Evolutionary conservation across 2,797 vertebrate species (phyloP), one percentile per base, ranked within the genome.

Genomic region (Smutsia gigantea): DNA sequence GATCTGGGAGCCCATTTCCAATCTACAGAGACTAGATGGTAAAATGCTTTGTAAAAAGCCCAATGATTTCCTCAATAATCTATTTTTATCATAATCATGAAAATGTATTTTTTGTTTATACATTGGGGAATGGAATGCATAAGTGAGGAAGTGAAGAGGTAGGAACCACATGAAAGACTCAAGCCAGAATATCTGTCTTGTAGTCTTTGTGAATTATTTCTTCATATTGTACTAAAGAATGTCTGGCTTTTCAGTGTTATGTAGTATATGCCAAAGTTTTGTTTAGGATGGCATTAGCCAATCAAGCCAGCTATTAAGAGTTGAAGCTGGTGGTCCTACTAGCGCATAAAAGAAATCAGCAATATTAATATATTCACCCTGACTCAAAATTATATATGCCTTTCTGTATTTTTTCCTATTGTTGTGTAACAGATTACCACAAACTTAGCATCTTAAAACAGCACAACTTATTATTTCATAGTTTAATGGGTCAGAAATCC

Each of bases 361-460:
- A 42, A 75, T 75, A 86, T 74, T 53, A 63, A 61, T 51, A 75
- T 68, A 34, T 81, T 85, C 39, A 46, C 17, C n/a, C 57, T 51
- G 23, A 69, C 63, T 87, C 25, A 82, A 86, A 87, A 90, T 87
- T 31, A 72, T 57, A 46, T 59, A 10, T 53, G 29, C 11, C 51
- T 75, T 75, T 95, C 61, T 37, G 19, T 25, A 63, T 86, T 90
- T 39, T 85, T 81, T 93, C 90, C 13, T 81, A 23, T 78, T 63
- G 42, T 25, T 63, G 7, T 64, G 7, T 87, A 72, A 64, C 55
- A 78, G 29, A 55, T 79, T 46, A 63, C 25, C 11, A 46, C 63
- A 71, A 84, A 71, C n/a, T 57, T 85, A 39, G 49, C 15, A 49
- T 61, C 63, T 49, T 85, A 63, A 46, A 46, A 68, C 12, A 79